phyloP scores from a whole-genome alignment of 2,113 vertebrate genomes.

The Crotalus tigris region DNA sequence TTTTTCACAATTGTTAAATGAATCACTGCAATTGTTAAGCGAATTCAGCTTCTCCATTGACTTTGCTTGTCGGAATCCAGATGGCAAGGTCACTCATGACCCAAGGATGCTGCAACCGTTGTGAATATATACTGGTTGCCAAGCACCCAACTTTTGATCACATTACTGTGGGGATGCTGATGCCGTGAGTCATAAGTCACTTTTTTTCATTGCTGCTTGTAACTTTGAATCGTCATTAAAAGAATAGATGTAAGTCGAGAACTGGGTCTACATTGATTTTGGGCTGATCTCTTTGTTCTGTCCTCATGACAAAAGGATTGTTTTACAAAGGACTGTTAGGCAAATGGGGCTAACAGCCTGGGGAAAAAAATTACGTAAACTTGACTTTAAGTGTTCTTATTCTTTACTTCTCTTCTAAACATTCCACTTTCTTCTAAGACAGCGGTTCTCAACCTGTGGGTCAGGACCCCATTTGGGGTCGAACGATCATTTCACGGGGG shows the following conservation, averaged over 20 bases:
- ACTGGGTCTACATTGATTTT: not conserved
- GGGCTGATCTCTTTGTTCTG: not conserved
- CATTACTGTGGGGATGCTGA: not conserved
- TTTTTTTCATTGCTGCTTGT: not conserved
- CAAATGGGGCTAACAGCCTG: too few relatives aligned
- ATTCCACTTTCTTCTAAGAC: not conserved
- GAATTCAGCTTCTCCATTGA: not conserved
- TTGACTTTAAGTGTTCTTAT: not conserved
- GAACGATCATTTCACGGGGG: too few relatives aligned
- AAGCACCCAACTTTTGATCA: not conserved
- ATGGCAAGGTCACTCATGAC: not conserved
- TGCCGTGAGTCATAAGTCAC: not conserved
- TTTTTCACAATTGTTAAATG: not conserved
- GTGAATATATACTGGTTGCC: not conserved
- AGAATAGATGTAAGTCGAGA: not conserved
- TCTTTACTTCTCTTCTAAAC: not conserved
- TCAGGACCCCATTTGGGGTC: too few relatives aligned
- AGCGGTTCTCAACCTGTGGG: too few relatives aligned
- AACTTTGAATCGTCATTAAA: not conserved
- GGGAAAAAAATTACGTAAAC: not conserved
- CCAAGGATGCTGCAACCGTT: not conserved
- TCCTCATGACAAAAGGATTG: not conserved
- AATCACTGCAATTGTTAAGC: not conserved
- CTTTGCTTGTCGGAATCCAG: not conserved
- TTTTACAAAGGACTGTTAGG: not conserved